Base-by-base conservation (phyloP, 2,113 vertebrate genomes). In the Mus pahari region DNA sequence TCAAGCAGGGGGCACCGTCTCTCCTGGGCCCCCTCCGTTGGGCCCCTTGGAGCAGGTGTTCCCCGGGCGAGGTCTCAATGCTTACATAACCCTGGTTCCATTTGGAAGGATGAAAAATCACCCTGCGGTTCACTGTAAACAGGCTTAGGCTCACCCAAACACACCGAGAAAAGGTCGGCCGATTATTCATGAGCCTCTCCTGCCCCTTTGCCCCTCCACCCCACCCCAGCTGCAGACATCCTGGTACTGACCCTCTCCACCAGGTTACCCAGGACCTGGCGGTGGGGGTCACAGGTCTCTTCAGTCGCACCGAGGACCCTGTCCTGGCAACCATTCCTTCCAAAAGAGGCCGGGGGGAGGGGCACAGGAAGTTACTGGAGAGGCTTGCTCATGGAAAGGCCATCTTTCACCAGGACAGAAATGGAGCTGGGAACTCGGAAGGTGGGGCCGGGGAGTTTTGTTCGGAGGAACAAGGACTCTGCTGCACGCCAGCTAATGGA, bases 11-110 rank as follows among this genome's bases (percentile, higher is more conserved):
- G 96, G 93, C 95, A 50, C 92, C 97, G 66, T 2, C 90, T 91
- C 87, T 79, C 60, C 95, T 10, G 12, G 0, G 95, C 94, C 86
- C 96, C 98, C 96, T 95, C 96, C 83, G 0, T 77, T 95, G 97
- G 98, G 97, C 97, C 97, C 97, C 98, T 78, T 1, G 26, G 68
- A 98, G 95, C 99, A 99, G 99, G 99, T 99, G 99, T 99, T 99
- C 98, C 98, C 99, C 98, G 99, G 98, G 99, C 98, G 96, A 98
- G 98, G 98, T 97, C 99, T 98, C 98, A 98, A 97, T 99, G 99
- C 99, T 99, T 99, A 99, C 97, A 98, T 97, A 98, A 99, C 98
- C 99, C 99, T 98, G 98, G 98, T 99, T 99, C 99, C 98, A 99
- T 99, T 98, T 99, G 99, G 98, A 98, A 98, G 98, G 98, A 99